Conservation (phyloP, 2,113 vertebrate species). For the Aegypius monachus region DNA sequence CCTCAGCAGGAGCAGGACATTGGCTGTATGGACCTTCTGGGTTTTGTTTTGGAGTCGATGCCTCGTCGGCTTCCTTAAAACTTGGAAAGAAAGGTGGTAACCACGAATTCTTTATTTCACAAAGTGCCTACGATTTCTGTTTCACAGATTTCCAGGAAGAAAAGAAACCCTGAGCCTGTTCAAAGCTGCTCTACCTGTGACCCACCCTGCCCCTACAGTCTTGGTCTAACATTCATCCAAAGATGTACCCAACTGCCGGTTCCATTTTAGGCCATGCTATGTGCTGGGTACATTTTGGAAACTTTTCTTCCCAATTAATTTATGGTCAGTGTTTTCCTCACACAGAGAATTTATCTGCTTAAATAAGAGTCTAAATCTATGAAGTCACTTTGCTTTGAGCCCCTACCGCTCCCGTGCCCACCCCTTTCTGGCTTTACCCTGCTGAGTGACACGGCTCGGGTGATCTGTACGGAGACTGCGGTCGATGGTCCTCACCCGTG, state of each 20-base stretch:
- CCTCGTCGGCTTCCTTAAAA: neutral
- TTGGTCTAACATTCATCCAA: neutral
- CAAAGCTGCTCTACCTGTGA: neutral
- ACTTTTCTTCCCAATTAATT: neutral
- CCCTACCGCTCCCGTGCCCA: neutral
- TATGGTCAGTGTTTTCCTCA: neutral
- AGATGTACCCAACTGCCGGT: neutral
- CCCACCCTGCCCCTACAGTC: fast-evolving
- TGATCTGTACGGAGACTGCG: fast-evolving
- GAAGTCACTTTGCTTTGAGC: neutral
- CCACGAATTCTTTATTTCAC: neutral
- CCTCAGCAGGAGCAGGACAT: neutral
- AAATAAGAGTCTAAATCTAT: neutral
- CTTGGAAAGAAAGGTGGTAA: neutral
- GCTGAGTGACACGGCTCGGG: neutral
- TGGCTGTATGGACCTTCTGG: neutral
- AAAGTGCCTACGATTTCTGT: neutral
- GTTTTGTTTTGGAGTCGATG: neutral
- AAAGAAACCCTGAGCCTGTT: neutral
- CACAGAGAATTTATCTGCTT: neutral
- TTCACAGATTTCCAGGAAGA: neutral
- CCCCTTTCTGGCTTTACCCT: neutral
- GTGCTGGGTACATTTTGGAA: neutral
- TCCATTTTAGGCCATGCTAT: neutral
- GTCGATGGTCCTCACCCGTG: neutral